These are phyloP conservation scores for Propithecus deckenii DNA, from an alignment of 2,797 vertebrate genomes.

Conservation along the genomic window DNA sequence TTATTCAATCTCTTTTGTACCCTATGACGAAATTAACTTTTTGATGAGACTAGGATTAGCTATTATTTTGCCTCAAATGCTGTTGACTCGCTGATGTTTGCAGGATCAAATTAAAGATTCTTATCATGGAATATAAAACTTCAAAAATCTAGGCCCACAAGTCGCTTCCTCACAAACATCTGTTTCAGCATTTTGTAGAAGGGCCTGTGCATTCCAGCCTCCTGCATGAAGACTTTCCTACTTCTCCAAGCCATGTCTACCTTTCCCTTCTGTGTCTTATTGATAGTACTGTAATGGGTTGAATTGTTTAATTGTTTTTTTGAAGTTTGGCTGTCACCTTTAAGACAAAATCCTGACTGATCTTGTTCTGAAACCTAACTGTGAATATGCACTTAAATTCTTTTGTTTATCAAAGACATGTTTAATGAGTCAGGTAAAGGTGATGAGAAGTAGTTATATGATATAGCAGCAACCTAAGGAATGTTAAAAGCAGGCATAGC, in stretches of 20 bases:
- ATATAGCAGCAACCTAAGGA: background rate
- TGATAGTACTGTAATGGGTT: background rate
- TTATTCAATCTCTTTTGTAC: background rate
- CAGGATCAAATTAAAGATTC: background rate
- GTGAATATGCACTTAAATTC: background rate
- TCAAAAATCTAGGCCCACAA: background rate
- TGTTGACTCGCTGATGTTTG: background rate
- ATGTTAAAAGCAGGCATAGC: background rate
- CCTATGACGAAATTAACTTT: background rate
- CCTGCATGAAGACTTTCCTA: background rate
- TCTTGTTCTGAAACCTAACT: background rate
- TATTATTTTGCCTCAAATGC: background rate
- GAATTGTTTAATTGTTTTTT: background rate
- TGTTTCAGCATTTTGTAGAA: background rate
- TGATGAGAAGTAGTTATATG: background rate
- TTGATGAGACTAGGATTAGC: background rate
- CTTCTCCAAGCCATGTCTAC: background rate
- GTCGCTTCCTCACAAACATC: background rate
- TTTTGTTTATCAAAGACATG: background rate
- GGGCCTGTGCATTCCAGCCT: background rate
- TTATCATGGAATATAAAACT: background rate
- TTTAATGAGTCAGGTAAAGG: constrained; percentile 24
- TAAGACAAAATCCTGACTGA: background rate
- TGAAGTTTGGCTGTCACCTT: background rate
- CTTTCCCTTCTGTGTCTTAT: background rate